Evolutionary conservation across 2,113 vertebrate species (phyloP), one percentile per base, ranked within the genome.

Genomic region (Emydocephalus ijimae): DNA sequence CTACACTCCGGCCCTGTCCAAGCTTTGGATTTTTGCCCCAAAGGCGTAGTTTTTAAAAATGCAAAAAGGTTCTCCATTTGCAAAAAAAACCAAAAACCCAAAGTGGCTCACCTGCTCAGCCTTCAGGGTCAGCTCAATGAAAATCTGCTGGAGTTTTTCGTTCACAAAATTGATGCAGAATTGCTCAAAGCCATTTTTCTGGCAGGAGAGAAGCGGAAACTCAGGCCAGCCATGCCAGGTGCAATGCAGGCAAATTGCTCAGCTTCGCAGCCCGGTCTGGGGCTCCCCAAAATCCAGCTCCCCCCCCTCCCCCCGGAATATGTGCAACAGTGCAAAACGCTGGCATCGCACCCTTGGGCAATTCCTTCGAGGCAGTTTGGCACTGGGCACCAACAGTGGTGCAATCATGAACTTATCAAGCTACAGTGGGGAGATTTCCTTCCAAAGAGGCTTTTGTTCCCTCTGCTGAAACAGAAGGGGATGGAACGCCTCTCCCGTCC

Each of bases 81-180:
- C n/a, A 11, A 10, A 24, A 43, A 15, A 4, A 43, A 3, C 43
- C 3, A 5, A 45, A 45, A 45, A 45, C 4, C 48, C 48, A 1
- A 7, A 5, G 4, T 2, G 9, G 3, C 91, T 91, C 57, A 98
- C 98, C 98, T 98, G 98, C 85, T 98, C 98, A 0, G 98, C 98
- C 95, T 98, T 98, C 92, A 98, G 96, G 0, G 98, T 98, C 90
- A 98, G 97, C 85, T 98, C 98, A 0, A 98, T 98, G 54, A 98
- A 98, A 87, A 98, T 98, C 96, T 98, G 98, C 96, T 98, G 98
- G 89, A 98, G 97, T 92, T 98, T 98, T 96, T 98, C 98, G 43
- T 98, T 98, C 88, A 98, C 98, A 93, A 98, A 98, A 96, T 98
- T 98, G 94, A 98, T 98, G 96, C 98, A 98, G 93, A 98, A 98